Evolutionary conservation across 1,140 invertebrate species (phyloP), one percentile per base, ranked within the genome.

Genomic region (Euwallacea fornicatus): DNA sequence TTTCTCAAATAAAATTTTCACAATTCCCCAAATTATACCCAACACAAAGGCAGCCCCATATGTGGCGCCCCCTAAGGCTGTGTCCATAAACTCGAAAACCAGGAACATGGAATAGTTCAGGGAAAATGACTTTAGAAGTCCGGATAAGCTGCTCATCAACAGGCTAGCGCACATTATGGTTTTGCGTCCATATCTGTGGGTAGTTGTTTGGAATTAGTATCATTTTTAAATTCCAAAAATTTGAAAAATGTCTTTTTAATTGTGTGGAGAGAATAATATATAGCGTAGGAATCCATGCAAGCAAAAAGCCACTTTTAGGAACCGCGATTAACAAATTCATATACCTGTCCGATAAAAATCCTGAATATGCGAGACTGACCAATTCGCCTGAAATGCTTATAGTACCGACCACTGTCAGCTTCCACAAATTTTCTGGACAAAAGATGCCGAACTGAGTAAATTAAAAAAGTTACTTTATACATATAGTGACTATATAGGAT

Each of bases 361-460:
- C 88, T 9, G 87, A 82, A 46, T 91, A 84, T 10, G 88, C 87
- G 71, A 91, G 81, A 9, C 88, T 88, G 6, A 90, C 80, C 71
- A 91, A 84, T 80, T 89, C 88, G 42, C 89, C 89, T 42, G 89
- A 76, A 77, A 88, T 90, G 79, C 89, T 89, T 10, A 90, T 82
- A 3, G 88, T 90, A 60, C 90, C 90, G 21, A 91, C 86, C 69
- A 90, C 77, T 0, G 89, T 87, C 42, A 89, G 80, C 81, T 89
- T 90, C 89, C 89, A 91, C 75, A 87, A 85, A 76, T 89, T 86
- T n/a, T 83, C 78, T 15, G 82, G 74, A 73, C 87, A 88, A 33
- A 83, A 85, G 3, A 88, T 81, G 43, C 81, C 78, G 78, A 86
- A 88, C 86, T 88, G 69, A 41, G 55, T 54, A 53, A 6, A 59